These are phyloP conservation scores for Hyla sarda DNA, from an alignment of 2,113 vertebrate species.

Conservation along the genomic window DNA sequence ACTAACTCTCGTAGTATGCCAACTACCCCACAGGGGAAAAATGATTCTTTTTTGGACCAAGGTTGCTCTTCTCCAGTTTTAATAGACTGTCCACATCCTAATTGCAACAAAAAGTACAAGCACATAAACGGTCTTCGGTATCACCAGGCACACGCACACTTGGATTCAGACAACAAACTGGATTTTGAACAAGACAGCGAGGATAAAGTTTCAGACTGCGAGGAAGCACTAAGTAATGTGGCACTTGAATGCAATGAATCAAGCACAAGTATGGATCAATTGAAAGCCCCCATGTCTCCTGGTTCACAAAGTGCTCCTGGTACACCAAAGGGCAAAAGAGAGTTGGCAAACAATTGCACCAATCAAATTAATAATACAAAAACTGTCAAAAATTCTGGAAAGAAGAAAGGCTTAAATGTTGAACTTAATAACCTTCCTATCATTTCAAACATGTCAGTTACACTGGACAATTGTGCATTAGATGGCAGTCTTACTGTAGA, in stretches of 20 bases:
- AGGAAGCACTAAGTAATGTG: constrained; percentile 83
- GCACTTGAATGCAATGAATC: constrained; percentile 85
- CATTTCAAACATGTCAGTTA: constrained; percentile 94
- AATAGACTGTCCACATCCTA: constrained; percentile 97
- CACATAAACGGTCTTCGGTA: constrained; percentile 97
- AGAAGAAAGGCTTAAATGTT: constrained; percentile 85
- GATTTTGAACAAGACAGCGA: constrained; percentile 92
- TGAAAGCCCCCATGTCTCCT: constrained; percentile 84
- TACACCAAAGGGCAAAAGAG: constrained; percentile 87
- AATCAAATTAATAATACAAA: constrained; percentile 80
- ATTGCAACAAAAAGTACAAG: constrained; percentile 99
- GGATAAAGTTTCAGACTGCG: constrained; percentile 93
- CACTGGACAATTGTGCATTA: constrained; percentile 84
- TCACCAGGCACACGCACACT: constrained; percentile 96
- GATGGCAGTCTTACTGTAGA: constrained; percentile 84
- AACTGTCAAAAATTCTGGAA: constrained; percentile 86
- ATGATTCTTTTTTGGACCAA: constrained; percentile 92
- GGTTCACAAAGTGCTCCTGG: constrained; percentile 83
- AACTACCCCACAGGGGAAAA: constrained; percentile 92
- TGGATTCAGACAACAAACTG: constrained; percentile 90
- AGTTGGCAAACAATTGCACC: constrained; percentile 83
- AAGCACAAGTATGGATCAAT: constrained; percentile 75
- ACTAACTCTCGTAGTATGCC: constrained; percentile 96
- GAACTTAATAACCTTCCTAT: constrained; percentile 90
- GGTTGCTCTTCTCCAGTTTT: constrained; percentile 92